Evolutionary conservation across 92 coral and sea anemone genomes (phyloP).

Genomic region (Phenganax subtilis): DNA sequence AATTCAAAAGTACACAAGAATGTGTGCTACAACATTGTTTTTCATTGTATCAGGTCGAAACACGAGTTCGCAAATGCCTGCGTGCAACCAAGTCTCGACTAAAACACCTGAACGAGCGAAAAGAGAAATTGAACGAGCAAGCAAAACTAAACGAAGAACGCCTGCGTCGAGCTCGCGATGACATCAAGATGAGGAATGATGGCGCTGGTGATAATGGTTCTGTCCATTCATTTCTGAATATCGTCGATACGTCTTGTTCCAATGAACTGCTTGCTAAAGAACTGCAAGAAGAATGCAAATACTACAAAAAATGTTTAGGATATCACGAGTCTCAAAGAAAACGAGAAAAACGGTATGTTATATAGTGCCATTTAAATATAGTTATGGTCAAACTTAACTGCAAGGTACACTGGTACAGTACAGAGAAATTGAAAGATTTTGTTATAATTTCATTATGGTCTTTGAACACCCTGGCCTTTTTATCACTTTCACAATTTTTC

Average conservation of each 20-base stretch:
- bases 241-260: conserved; percentile 29
- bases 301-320: conserved; percentile 63
- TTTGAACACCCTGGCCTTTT: too few relatives aligned
- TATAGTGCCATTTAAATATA: neutral
- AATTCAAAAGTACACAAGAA: neutral
- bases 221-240: conserved; percentile 42
- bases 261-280: conserved; percentile 62
- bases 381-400: neutral
- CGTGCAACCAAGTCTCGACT: conserved; percentile 70
- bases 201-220: conserved; percentile 37
- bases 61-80: conserved; percentile 56
- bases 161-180: conserved; percentile 61
- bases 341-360: conserved; percentile 51
- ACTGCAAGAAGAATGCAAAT: conserved; percentile 72
- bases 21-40: too few relatives aligned
- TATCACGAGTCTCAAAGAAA: conserved; percentile 66
- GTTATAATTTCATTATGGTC: too few relatives aligned
- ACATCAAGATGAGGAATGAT: conserved; percentile 49
- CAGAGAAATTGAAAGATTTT: too few relatives aligned
- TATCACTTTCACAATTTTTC: too few relatives aligned
- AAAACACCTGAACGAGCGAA: conserved; percentile 59
- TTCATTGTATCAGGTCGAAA: conserved; percentile 46
- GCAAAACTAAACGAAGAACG: conserved; percentile 59
- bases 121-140: conserved; percentile 54
- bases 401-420: too few relatives aligned